These are phyloP conservation scores for Grantiella picta DNA, from an alignment of 2,113 vertebrate species.

Conservation along the genomic window DNA sequence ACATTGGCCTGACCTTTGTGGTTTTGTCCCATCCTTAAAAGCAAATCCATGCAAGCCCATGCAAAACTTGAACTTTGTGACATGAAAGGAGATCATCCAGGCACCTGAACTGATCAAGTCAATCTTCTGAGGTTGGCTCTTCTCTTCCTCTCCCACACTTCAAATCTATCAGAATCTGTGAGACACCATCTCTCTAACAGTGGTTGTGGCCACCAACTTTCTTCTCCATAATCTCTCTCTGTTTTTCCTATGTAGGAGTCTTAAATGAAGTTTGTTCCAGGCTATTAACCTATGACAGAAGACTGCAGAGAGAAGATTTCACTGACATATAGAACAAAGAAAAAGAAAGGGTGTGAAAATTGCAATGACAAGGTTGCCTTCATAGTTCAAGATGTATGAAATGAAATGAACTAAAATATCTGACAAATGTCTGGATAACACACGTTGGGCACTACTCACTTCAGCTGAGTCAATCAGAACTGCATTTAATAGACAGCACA, in stretches of 20 bases:
- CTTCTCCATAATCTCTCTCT: constrained; percentile 24
- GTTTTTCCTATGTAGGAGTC: constrained; percentile 55
- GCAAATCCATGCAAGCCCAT: neutral
- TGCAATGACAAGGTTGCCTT: constrained; percentile 77
- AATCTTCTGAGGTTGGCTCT: neutral
- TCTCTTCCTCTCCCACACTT: neutral
- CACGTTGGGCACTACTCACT: constrained; percentile 12
- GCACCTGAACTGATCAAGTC: neutral
- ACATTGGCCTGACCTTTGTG: neutral
- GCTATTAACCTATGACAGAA: constrained; percentile 77
- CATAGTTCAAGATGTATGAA: constrained; percentile 64
- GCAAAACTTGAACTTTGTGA: neutral
- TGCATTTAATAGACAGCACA: neutral
- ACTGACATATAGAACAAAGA: constrained; percentile 75
- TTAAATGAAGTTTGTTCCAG: constrained; percentile 77
- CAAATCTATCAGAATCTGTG: neutral
- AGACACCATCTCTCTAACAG: neutral
- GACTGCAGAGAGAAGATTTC: constrained; percentile 75
- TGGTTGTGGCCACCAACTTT: constrained; percentile 44
- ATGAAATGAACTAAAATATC: constrained; percentile 72
- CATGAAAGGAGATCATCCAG: neutral
- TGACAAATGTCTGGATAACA: constrained; percentile 67
- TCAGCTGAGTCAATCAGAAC: constrained; percentile 6
- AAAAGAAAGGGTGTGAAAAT: constrained; percentile 72
- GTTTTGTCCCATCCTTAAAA: neutral